phyloP scores from a whole-genome alignment of 2,113 vertebrate genomes.

The Hippocampus mohnikei region DNA sequence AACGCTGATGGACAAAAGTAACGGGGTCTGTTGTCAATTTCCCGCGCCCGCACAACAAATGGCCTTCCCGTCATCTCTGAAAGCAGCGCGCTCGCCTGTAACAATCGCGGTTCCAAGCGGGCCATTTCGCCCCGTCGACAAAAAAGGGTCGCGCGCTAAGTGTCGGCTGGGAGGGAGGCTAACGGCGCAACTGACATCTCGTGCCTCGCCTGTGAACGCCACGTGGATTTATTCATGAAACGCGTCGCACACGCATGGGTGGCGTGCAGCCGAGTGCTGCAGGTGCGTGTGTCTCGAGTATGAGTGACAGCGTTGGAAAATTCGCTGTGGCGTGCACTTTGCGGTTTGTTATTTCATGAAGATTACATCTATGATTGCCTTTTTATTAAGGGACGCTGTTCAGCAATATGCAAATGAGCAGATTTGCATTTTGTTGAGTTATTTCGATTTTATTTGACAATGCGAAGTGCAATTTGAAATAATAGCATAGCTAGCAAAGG shows the following conservation, averaged over 20 bases:
- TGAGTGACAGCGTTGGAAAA: no score
- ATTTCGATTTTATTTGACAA: no score
- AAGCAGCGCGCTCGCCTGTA: neutral
- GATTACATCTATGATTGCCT: no score
- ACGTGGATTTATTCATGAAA: slow-evolving; percentile 51
- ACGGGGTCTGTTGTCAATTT: slow-evolving; percentile 5
- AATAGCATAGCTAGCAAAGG: no score
- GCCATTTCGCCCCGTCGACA: slow-evolving; percentile 18
- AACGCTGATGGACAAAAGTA: slow-evolving; percentile 10
- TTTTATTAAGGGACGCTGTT: no score
- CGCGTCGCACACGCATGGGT: neutral
- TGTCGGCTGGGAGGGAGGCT: slow-evolving; percentile 15
- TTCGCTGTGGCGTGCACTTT: neutral
- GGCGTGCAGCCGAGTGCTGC: neutral
- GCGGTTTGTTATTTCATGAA: no score
- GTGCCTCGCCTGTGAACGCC: neutral
- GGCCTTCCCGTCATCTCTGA: slow-evolving; percentile 13
- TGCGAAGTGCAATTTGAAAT: no score
- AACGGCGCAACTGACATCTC: neutral
- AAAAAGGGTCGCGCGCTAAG: neutral
- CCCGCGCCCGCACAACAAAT: slow-evolving; percentile 12
- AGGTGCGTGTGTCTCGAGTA: neutral
- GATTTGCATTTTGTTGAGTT: no score
- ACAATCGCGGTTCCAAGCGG: slow-evolving; percentile 1
- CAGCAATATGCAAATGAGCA: no score